Evolutionary conservation across 2,797 vertebrate species (phyloP), one percentile per base, ranked within the genome.

Genomic region (Hypotaenidia philippensis): DNA sequence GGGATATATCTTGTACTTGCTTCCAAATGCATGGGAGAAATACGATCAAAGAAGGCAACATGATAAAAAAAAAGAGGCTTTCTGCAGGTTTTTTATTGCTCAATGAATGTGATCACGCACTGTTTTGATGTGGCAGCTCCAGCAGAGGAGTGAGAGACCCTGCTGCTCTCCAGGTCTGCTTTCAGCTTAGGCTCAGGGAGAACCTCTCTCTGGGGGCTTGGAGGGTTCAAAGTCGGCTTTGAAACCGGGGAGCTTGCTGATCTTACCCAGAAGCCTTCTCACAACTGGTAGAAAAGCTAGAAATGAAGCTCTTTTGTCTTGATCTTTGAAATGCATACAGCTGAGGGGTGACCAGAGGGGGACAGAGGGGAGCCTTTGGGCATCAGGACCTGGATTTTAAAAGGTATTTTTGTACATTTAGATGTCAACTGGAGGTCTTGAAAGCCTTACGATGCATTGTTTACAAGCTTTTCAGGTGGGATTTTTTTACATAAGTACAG

Each of bases 121-220:
- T 50, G 29, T 23, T 31, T 66, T 63, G 52, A 61, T 38, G 31
- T n/a, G 40, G n/a, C 53, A 78, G 45, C 40, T 86, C 49, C 53
- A 84, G 70, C 29, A 81, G 31, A 71, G 11, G 50, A 81, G 32
- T 10, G 16, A 6, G 12, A 68, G n/a, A 65, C 22, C 10, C 36
- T 56, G 20, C 11, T 94, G 52, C 44, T 81, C 47, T 65, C 29
- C 22, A 31, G 86, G 22, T 34, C 44, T 69, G 21, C 45, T 80
- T 84, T 81, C 45, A 91, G 50, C 63, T 77, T n/a, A 6, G 23
- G 32, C 29, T 71, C 5, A 7, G 47, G 21, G 23, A 56, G 6
- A 59, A 4, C 20, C 40, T 65, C 45, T 75, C 32, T 1, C 47
- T 69, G 38, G 11, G 14, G 32, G 3, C 31, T 75, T 0, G 0